Base-by-base conservation (phyloP, 2,797 vertebrate genomes). In the Rhinatrema bivittatum region DNA sequence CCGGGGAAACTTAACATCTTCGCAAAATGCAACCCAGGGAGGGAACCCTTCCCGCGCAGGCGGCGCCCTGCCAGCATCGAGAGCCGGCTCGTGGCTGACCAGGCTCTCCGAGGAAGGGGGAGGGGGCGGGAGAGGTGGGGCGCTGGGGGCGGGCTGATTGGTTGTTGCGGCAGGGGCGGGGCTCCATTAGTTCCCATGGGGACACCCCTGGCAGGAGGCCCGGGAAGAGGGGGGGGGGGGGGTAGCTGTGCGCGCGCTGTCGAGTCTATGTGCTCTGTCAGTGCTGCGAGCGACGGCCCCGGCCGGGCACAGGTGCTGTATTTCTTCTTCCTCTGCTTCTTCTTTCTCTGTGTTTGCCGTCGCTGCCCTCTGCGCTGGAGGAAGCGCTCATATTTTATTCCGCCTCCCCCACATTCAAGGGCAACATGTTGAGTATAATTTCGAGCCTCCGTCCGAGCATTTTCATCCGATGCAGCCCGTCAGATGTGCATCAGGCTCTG, bases 301-400 rank as follows among this genome's bases (percentile, higher is more conserved):
- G 9, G 4, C 14, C 2, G 9, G 4, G 14, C 40, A 20, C 9
- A 22, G 2, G 34, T 5, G 10, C 5, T 10, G 13, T 20, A 2
- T 25, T 10, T 21, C 18, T 5, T 30, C 24, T 13, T n/a, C n/a
- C n/a, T n/a, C 2, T 14, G 33, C 7, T 3, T 12, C n/a, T 17
- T 1, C 6, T 7, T 14, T 32, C 1, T 4, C n/a, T 4, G 17
- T 7, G 5, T 7, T 7, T 0, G 5, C 16, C 13, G 15, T 9
- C 5, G 12, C 27, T n/a, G 6, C 21, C 1, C 24, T 7, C 20
- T 16, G 5, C n/a, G 7, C 10, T 3, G 15, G 19, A 10, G 11
- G 15, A 8, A 6, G 2, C 13, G 4, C 1, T 32, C 46, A 32
- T 36, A 43, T 50, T 16, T 38, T 31, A 25, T 36, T n/a, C n/a